phyloP scores from a whole-genome alignment of 2,797 vertebrate genomes.

The Chlorospingus flavigularis region DNA sequence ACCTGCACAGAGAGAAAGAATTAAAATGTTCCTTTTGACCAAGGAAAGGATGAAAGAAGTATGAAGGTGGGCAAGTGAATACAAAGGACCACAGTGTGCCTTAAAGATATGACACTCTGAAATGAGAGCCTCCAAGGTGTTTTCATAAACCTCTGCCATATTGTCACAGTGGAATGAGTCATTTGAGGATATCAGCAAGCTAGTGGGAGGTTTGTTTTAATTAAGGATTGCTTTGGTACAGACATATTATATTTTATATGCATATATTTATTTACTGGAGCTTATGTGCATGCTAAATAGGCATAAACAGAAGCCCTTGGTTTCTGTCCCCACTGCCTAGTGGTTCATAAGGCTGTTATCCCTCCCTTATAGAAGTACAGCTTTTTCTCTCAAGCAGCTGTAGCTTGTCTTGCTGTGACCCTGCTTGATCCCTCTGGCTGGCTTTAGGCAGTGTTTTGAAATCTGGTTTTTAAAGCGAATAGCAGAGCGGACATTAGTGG shows the following conservation, averaged over 20 bases:
- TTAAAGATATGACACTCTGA: neutral
- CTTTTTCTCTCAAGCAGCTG: neutral
- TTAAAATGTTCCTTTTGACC: neutral
- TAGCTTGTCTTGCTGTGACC: neutral
- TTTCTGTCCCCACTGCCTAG: neutral
- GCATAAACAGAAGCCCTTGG: neutral
- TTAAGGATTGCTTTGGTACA: neutral
- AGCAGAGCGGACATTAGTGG: neutral
- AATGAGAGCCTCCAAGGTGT: neutral
- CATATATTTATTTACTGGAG: neutral
- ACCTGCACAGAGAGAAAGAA: neutral
- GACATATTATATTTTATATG: neutral
- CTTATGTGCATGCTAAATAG: neutral
- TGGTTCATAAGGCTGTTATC: neutral
- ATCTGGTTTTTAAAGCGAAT: neutral
- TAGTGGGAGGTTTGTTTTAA: neutral
- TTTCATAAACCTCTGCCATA: neutral
- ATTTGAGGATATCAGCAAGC: neutral
- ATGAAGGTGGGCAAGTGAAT: neutral
- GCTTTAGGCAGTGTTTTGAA: neutral
- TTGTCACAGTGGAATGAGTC: accelerated
- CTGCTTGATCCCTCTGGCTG: neutral
- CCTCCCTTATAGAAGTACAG: neutral
- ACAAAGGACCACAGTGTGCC: neutral
- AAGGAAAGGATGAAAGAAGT: neutral